phyloP scores from a whole-genome alignment of 1,140 invertebrate species.

The Ruditapes philippinarum region DNA sequence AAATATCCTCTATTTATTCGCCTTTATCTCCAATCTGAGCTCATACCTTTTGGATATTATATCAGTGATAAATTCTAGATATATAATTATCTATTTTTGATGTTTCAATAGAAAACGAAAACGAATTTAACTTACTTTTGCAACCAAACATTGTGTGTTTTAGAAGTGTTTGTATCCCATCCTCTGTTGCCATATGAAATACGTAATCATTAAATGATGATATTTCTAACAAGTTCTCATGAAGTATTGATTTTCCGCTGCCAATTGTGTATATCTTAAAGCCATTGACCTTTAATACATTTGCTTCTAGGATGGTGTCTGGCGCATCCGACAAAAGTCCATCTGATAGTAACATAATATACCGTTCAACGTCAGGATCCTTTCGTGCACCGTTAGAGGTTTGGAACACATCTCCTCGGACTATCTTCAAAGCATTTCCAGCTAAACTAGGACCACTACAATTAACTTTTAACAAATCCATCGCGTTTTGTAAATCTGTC shows the following conservation, averaged over 20 bases:
- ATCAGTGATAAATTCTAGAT: no score
- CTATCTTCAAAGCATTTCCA: not conserved
- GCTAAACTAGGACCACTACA: not conserved
- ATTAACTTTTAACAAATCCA: not conserved
- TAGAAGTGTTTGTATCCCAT: not conserved
- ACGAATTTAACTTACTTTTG: not conserved
- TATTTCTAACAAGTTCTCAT: not conserved
- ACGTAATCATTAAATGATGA: not conserved
- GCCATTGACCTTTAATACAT: not conserved
- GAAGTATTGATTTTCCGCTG: not conserved
- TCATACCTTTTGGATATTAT: no score
- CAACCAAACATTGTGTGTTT: not conserved
- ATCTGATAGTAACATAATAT: not conserved
- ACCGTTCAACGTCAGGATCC: not conserved
- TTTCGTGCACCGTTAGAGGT: not conserved
- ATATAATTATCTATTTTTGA: no score
- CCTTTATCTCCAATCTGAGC: no score
- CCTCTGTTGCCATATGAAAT: not conserved
- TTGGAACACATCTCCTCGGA: not conserved
- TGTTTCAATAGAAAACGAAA: no score
- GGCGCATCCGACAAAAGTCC: not conserved
- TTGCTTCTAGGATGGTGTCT: not conserved
- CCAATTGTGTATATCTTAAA: not conserved
- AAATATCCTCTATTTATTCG: no score
- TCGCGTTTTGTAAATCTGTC: not conserved